These are phyloP conservation scores for Amblyjoppa fuscipennis DNA, from an alignment of 2,888 invertebrate genomes.

Conservation along the genomic window DNA sequence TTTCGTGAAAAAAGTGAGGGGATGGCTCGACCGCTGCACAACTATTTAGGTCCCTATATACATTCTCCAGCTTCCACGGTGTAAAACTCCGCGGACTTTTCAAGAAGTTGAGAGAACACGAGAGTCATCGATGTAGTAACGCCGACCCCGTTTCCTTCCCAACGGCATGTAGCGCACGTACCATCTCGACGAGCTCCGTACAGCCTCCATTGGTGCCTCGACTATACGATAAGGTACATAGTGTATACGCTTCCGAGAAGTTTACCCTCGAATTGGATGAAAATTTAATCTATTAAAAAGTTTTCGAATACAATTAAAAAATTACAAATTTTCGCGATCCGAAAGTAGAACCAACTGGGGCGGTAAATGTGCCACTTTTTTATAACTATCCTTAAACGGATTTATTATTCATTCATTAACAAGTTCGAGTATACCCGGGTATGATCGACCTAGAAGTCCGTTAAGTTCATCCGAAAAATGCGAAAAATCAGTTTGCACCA, in stretches of 20 bases:
- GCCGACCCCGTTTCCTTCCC: constrained; percentile 41
- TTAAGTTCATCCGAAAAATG: no score
- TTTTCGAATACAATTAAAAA: constrained; percentile 63
- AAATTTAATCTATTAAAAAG: constrained; percentile 63
- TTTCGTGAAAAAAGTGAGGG: constrained; percentile 32
- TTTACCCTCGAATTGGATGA: constrained; percentile 49
- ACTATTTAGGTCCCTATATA: constrained; percentile 25
- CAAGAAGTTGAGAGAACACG: constrained; percentile 52
- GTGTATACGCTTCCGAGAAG: constrained; percentile 34
- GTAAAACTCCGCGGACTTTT: constrained; percentile 38
- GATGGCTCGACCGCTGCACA: constrained; percentile 23
- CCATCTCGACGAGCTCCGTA: constrained; percentile 40
- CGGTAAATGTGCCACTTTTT: no score
- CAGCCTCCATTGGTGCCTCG: constrained; percentile 43
- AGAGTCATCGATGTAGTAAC: constrained; percentile 47
- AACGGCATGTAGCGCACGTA: constrained; percentile 53
- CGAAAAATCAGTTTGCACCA: no score
- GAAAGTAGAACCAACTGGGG: not conserved
- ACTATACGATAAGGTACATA: constrained; percentile 22
- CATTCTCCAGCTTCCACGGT: not conserved
- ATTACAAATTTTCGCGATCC: constrained; percentile 37
- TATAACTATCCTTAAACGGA: no score
- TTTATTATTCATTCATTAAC: no score
- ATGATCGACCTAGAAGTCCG: no score
- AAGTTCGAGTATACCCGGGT: no score